Evolutionary conservation across 2,888 invertebrate species (phyloP).

Genomic region (Rugalucina vietnamica): DNA sequence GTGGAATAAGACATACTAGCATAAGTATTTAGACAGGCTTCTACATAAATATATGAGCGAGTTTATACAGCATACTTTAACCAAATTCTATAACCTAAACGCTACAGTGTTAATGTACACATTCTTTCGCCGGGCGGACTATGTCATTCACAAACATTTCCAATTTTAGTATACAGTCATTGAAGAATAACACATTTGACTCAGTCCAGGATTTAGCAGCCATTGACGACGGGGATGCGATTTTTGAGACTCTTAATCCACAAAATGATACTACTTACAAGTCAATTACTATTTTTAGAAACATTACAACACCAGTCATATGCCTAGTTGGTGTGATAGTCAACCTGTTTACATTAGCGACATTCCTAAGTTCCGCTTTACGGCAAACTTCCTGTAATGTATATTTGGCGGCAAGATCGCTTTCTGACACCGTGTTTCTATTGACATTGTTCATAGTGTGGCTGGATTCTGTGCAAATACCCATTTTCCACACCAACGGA

Average conservation of each 20-base stretch:
- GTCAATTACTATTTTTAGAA: conserved; percentile 34
- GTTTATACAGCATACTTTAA: too few species aligned
- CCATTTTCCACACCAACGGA: conserved; percentile 83
- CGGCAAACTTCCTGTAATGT: conserved; percentile 90
- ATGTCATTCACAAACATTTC: too few species aligned
- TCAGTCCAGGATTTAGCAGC: too few species aligned
- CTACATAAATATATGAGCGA: too few species aligned
- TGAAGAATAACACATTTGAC: too few species aligned
- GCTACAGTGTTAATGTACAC: too few species aligned
- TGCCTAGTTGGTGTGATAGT: conserved; percentile 89
- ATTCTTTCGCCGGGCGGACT: too few species aligned
- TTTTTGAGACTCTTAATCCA: conserved; percentile 18
- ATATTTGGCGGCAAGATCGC: conserved; percentile 90
- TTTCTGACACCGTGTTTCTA: conserved; percentile 91
- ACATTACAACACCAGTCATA: conserved; percentile 87
- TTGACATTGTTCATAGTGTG: conserved; percentile 86
- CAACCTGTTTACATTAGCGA: conserved; percentile 89
- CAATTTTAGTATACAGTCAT: too few species aligned
- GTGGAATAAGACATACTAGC: too few species aligned
- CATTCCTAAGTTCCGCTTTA: conserved; percentile 90
- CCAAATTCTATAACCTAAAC: too few species aligned
- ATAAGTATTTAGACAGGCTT: too few species aligned
- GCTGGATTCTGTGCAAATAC: conserved; percentile 72
- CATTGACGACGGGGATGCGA: background rate
- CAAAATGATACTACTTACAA: conserved; percentile 13